Base-by-base conservation (phyloP, 2,797 vertebrate genomes). In the Enteromius viviparus region DNA sequence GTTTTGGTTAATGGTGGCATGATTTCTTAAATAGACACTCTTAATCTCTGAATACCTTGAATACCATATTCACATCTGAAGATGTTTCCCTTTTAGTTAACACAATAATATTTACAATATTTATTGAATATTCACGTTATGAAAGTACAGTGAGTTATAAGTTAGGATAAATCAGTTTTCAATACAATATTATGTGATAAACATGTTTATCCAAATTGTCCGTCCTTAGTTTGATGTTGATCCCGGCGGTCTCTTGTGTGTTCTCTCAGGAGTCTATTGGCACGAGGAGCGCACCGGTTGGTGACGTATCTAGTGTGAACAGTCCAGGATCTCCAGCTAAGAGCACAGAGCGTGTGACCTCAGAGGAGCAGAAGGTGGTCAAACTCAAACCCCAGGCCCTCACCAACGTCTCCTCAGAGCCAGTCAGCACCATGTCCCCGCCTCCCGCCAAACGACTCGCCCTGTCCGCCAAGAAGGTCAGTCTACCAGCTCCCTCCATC, bases 381-480 rank as follows among this genome's bases (percentile, higher is more conserved):
- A 96, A 96, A 85, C 84, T 91, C 4, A 96, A 95, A 89, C 71
- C 94, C n/a, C 94, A 92, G 0, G 87, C 83, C 2, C 91, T 94
- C 85, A 92, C 92, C 83, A 93, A 90, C 55, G 42, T 94, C 5
- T 11, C 92, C 1, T 91, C 85, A 14, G 95, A 96, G 89, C 89
- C 82, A 78, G 87, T 92, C 87, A 96, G 91, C 91, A 89, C 93
- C 90, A 96, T 91, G 90, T 96, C 97, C 0, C 96, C 97, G 0
- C 96, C 96, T 1, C 97, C 96, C 5, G 96, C 96, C 89, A 97
- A 97, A 88, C 98, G 96, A 66, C 92, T 96, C 87, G 96, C 93
- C 0, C 95, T 97, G 68, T 97, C 96, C 0, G 95, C 95, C 92
- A 98, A 94, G 92, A 98, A 97, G 97, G 97, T 99, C 91, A 94